These are phyloP conservation scores for Oncorhynchus kisutch DNA, from an alignment of 2,113 vertebrate species.

Conservation along the genomic window DNA sequence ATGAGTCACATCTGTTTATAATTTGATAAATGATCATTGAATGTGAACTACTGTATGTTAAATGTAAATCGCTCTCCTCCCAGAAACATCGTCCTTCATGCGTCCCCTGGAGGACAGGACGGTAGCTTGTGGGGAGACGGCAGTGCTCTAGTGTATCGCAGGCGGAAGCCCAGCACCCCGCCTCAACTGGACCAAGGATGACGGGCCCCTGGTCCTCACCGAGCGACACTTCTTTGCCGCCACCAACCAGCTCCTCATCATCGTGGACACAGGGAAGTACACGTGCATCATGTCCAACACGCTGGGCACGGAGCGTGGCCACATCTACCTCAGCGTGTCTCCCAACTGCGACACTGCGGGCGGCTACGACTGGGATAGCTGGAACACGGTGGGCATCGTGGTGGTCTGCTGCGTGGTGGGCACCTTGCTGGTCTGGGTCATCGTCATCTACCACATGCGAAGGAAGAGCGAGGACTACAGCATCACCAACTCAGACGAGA, in stretches of 20 bases:
- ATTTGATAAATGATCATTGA: no score
- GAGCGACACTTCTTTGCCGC: conserved; percentile 97
- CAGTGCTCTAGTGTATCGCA: conserved; percentile 94
- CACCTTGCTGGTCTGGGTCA: conserved; percentile 96
- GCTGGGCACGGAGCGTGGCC: conserved; percentile 88
- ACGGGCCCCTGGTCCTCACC: conserved; percentile 84
- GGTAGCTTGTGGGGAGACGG: conserved; percentile 89
- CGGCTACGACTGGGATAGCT: conserved; percentile 79
- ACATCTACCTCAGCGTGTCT: conserved; percentile 84
- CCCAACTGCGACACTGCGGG: conserved; percentile 87
- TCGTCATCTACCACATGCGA: conserved; percentile 98
- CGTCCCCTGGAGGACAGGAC: conserved; percentile 85
- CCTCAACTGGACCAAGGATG: conserved; percentile 97
- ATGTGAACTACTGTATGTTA: not conserved
- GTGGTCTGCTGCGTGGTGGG: conserved; percentile 98
- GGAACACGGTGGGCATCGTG: conserved; percentile 94
- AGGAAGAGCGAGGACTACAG: conserved; percentile 93
- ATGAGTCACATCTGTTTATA: no score
- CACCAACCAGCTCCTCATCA: conserved; percentile 92
- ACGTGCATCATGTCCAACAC: conserved; percentile 98
- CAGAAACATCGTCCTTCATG: conserved; percentile 93
- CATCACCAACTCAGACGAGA: conserved; percentile 95
- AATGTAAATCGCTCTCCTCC: not conserved
- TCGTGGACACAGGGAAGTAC: conserved; percentile 90
- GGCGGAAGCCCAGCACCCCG: conserved; percentile 90